Percentiles rank a stretch among this genome's conserved stretches.
These are phyloP conservation scores for Apteryx owenii DNA, from an alignment of 2,113 vertebrate genomes.

Conservation along the genomic window DNA sequence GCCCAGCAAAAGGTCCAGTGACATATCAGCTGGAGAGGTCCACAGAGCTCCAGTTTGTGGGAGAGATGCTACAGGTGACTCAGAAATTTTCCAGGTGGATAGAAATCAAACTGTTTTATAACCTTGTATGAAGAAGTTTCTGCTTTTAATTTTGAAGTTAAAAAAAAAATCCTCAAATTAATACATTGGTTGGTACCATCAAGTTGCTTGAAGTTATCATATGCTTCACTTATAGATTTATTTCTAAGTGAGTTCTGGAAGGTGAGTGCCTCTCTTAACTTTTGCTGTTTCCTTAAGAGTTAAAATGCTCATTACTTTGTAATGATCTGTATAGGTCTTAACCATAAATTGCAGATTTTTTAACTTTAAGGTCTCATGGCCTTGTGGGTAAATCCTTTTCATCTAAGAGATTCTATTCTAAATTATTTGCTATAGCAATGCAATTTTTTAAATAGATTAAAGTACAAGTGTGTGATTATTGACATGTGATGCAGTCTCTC, in stretches of 20 bases:
- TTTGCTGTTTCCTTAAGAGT: neutral
- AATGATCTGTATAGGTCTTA: neutral
- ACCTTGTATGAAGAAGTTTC: neutral
- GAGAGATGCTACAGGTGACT: neutral
- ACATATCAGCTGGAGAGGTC: neutral
- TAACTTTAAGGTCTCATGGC: accelerated
- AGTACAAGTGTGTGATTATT: accelerated
- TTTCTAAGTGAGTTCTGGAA: accelerated
- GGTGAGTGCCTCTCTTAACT: too few species aligned
- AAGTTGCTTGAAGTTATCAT: neutral
- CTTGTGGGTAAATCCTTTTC: neutral
- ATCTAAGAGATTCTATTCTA: neutral
- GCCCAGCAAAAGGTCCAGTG: neutral
- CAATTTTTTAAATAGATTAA: accelerated
- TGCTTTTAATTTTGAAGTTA: neutral
- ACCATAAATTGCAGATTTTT: neutral
- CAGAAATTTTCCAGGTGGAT: neutral
- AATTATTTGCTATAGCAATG: neutral
- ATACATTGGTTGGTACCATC: neutral
- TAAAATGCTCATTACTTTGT: neutral
- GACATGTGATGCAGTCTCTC: accelerated
- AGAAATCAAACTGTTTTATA: neutral
- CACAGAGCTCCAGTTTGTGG: accelerated
- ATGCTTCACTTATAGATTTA: accelerated
- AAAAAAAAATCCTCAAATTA: neutral